Conservation (phyloP, 1,140 invertebrate species). For the Propsilocerus akamusi region DNA sequence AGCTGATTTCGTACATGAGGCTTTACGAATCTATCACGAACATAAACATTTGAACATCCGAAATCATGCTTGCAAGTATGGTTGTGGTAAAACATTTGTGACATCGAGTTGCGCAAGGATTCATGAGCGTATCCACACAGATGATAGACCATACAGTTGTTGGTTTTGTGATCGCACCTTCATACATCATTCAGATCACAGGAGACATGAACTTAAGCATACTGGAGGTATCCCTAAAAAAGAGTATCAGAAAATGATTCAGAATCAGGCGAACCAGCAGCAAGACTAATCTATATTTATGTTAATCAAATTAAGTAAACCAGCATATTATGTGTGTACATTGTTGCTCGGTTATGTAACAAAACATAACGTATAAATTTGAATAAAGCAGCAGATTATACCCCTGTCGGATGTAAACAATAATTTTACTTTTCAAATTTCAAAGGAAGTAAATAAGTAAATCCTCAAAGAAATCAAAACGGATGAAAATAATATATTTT, state of each 20-base stretch:
- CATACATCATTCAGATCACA: neutral
- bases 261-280: too few species aligned
- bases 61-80: neutral
- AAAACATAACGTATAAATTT: too few species aligned
- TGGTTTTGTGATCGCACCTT: neutral
- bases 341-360: too few species aligned
- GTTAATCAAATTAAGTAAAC: too few species aligned
- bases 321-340: too few species aligned
- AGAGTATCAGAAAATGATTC: neutral
- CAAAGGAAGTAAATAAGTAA: too few species aligned
- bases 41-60: neutral
- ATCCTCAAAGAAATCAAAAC: too few species aligned
- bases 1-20: neutral
- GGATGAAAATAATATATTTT: too few species aligned
- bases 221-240: neutral
- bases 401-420: too few species aligned
- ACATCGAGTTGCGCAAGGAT: neutral
- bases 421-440: too few species aligned
- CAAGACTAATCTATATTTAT: too few species aligned
- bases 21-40: neutral
- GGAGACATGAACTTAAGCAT: neutral
- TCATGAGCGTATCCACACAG: neutral
- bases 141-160: constrained; percentile 4
- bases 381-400: too few species aligned
- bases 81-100: neutral